A percentile compares a stretch with the other conserved stretches of the same genome.
phyloP scores from a whole-genome alignment of 2,797 vertebrate species.

The Crypturellus tataupa region DNA sequence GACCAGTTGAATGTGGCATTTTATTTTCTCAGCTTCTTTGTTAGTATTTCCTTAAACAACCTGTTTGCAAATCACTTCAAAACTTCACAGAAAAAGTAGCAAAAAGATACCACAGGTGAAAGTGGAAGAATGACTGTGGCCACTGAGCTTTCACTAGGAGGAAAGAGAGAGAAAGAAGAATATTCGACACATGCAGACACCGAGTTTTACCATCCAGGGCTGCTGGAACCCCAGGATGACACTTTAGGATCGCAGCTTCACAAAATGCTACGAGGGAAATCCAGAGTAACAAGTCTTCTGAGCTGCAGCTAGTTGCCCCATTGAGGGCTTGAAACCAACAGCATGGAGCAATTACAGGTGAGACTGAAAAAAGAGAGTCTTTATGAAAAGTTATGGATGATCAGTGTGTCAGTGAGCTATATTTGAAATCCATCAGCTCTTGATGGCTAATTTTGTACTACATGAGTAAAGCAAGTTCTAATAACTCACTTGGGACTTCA shows the following conservation, averaged over 20 bases:
- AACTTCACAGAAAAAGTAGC: background rate
- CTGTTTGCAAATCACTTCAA: background rate
- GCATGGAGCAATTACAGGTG: constrained; percentile 37
- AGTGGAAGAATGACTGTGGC: background rate
- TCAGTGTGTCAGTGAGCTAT: constrained; percentile 63
- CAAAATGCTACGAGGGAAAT: background rate
- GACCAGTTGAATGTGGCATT: background rate
- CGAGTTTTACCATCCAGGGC: background rate
- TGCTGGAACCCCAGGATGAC: background rate
- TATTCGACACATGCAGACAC: fast-evolving
- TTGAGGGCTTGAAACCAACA: background rate
- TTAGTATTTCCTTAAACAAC: background rate
- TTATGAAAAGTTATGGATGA: constrained; percentile 53
- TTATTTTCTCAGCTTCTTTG: background rate
- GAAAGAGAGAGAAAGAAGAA: background rate
- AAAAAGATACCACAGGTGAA: background rate
- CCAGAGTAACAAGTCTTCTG: background rate
- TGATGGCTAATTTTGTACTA: constrained; percentile 78
- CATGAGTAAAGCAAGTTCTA: constrained; percentile 75
- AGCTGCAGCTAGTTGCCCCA: background rate
- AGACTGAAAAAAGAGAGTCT: background rate
- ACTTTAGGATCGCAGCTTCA: background rate
- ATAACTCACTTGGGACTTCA: constrained; percentile 79
- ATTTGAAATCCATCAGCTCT: constrained; percentile 73
- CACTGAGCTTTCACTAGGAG: background rate